Evolutionary conservation across 2,113 vertebrate genomes (phyloP).

Genomic region (Sylvilagus bachmani): DNA sequence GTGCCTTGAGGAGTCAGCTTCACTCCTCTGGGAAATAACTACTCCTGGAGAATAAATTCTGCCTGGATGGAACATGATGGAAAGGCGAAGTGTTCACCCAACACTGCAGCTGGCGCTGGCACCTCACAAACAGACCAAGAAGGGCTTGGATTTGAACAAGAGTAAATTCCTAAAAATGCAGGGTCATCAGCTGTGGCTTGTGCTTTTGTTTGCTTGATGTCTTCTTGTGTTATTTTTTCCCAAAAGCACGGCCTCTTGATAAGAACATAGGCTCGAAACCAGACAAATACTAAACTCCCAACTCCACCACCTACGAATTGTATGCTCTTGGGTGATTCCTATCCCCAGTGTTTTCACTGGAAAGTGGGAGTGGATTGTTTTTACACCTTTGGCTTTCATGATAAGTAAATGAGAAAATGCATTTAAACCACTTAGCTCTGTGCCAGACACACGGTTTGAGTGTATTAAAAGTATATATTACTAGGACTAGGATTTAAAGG

Average conservation of each 20-base stretch:
- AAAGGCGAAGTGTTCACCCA: background rate
- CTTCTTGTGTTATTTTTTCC: background rate
- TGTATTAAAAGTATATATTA: slow-evolving; percentile 3
- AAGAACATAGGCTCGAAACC: slow-evolving; percentile 20
- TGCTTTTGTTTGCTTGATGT: background rate
- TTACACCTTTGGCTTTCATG: background rate
- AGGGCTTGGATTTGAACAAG: background rate
- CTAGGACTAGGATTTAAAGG: slow-evolving; percentile 45
- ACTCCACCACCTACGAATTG: background rate
- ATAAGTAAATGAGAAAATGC: background rate
- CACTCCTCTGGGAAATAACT: slow-evolving; percentile 41
- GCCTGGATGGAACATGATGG: background rate
- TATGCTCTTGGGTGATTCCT: background rate
- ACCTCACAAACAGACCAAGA: background rate
- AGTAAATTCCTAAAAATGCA: background rate
- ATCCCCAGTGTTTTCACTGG: background rate
- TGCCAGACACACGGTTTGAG: background rate
- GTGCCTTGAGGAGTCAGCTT: background rate
- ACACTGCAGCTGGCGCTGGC: background rate
- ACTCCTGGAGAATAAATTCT: background rate
- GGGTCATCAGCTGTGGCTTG: background rate
- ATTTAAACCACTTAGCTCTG: background rate
- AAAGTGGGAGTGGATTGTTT: background rate
- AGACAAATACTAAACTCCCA: background rate
- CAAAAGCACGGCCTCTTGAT: background rate